Conservation (phyloP, 2,113 vertebrate genomes). For the Salvator merianae region DNA sequence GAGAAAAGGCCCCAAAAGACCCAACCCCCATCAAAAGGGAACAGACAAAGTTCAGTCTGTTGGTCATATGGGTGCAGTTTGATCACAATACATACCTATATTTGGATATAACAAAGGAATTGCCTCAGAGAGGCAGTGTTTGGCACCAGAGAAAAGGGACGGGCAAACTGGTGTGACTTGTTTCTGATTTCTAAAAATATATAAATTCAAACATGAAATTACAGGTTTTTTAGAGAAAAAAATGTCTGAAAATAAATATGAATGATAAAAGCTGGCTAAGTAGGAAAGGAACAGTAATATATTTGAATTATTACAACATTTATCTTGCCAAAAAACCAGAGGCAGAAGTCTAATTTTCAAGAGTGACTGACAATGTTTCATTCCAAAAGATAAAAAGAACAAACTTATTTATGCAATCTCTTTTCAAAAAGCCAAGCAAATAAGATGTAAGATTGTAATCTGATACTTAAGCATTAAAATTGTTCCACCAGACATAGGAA, state of each 20-base stretch:
- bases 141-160: too few species aligned
- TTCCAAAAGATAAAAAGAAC: not conserved
- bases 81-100: too few species aligned
- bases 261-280: not conserved
- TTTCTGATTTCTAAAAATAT: too few species aligned
- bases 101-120: too few species aligned
- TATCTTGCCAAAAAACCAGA: conserved; percentile 5
- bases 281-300: not conserved
- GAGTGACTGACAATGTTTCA: not conserved
- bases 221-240: not conserved
- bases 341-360: not conserved
- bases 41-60: too few species aligned
- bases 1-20: too few species aligned
- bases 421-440: conserved; percentile 17
- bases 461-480: not conserved
- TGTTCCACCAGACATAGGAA: not conserved
- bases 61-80: too few species aligned
- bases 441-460: not conserved
- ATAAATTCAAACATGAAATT: not conserved
- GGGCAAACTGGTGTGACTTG: too few species aligned
- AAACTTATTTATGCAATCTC: conserved; percentile 2
- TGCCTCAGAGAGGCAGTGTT: too few species aligned
- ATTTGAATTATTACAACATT: conserved; percentile 11
- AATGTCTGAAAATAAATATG: not conserved
- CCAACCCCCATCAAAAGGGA: too few species aligned